A percentile compares a stretch with the other conserved stretches of the same genome.
phyloP scores from a whole-genome alignment of 2,797 vertebrate species.

The Chiloscyllium punctatum region DNA sequence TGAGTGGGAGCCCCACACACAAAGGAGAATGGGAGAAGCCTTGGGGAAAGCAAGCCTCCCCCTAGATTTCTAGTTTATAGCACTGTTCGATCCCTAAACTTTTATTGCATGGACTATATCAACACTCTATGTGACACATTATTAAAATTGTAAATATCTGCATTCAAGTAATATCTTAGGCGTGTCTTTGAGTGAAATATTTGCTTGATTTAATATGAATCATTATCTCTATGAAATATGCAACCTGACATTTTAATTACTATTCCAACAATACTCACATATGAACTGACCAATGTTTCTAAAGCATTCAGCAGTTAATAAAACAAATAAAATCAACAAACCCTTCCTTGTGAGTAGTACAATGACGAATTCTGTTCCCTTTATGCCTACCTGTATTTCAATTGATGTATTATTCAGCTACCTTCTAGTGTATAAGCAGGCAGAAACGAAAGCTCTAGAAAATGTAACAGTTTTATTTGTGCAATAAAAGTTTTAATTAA shows the following conservation, averaged over 20 bases:
- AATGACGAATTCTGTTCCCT: slow-evolving; percentile 20
- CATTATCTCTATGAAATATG: slow-evolving; percentile 34
- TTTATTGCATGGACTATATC: background rate
- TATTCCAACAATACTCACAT: slow-evolving; percentile 12
- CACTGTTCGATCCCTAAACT: background rate
- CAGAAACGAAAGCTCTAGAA: background rate
- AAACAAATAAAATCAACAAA: slow-evolving; percentile 26
- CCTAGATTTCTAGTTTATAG: background rate
- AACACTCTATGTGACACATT: background rate
- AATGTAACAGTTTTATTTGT: slow-evolving; percentile 30
- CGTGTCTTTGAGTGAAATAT: slow-evolving; percentile 22
- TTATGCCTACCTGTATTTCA: background rate
- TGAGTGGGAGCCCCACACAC: background rate
- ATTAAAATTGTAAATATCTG: slow-evolving; percentile 10
- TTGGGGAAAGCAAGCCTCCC: background rate
- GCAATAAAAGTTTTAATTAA: slow-evolving; percentile 38
- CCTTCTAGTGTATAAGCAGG: background rate
- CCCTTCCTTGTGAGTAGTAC: background rate
- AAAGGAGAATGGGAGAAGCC: background rate
- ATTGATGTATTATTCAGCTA: background rate
- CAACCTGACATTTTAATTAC: slow-evolving; percentile 37
- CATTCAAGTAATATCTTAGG: slow-evolving; percentile 17
- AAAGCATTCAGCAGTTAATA: slow-evolving; percentile 20
- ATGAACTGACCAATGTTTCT: slow-evolving; percentile 1
- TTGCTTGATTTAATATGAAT: slow-evolving; percentile 31